Evolutionary conservation across 2,888 invertebrate genomes (phyloP).

Genomic region (Digitonthophagus gazella): DNA sequence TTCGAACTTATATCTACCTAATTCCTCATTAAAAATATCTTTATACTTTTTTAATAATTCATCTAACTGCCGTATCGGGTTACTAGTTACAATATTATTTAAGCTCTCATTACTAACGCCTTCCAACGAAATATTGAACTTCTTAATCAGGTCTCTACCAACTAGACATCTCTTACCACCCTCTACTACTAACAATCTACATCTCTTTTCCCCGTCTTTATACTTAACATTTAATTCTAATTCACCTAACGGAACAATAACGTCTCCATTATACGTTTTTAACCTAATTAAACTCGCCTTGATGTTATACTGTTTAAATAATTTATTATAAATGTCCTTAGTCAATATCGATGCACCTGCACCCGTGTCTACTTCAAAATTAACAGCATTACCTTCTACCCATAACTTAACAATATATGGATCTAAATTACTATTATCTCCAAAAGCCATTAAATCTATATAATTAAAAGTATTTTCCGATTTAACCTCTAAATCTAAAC

Average conservation of each 20-base stretch:
- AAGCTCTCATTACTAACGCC: neutral
- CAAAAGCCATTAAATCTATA: conserved; percentile 18
- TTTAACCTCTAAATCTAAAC: neutral
- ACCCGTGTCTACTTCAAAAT: conserved; percentile 22
- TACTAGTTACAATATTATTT: neutral
- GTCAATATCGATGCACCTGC: conserved; percentile 22
- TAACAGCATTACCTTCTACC: conserved; percentile 10
- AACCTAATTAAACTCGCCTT: conserved; percentile 1
- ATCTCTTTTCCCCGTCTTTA: conserved; percentile 1
- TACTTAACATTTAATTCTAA: conserved; percentile 8
- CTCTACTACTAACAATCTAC: conserved; percentile 14
- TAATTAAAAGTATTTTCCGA: conserved; percentile 5
- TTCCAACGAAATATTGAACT: neutral
- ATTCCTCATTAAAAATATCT: conserved; percentile 20
- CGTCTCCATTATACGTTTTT: conserved; percentile 13
- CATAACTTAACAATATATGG: conserved; percentile 17
- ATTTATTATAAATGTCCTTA: conserved; percentile 11
- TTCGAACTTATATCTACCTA: conserved; percentile 25
- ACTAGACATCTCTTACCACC: conserved; percentile 12
- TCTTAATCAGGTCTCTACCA: conserved; percentile 13
- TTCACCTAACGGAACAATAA: conserved; percentile 19
- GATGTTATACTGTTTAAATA: conserved; percentile 17
- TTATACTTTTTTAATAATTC: conserved; percentile 6
- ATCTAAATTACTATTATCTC: neutral
- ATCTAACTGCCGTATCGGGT: neutral